These are phyloP conservation scores for Sebastes miniatus DNA, from an alignment of 2,797 vertebrate species.

Conservation along the genomic window DNA sequence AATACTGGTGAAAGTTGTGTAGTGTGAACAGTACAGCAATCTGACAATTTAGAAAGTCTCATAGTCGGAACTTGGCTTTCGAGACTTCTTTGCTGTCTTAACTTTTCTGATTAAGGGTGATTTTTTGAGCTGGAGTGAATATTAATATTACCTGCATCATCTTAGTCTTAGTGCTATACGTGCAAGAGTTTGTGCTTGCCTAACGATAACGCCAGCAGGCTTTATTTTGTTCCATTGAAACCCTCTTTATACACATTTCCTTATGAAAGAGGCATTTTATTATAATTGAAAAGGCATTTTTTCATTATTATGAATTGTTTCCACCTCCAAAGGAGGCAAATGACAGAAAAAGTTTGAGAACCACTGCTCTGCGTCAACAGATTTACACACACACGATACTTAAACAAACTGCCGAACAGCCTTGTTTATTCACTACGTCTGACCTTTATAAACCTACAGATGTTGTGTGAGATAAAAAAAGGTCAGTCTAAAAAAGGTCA, in stretches of 20 bases:
- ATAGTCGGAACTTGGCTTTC: too few species aligned
- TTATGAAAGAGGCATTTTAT: not conserved
- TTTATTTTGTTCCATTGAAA: not conserved
- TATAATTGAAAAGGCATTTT: not conserved
- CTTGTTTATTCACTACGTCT: conserved; percentile 21
- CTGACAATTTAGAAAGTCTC: too few species aligned
- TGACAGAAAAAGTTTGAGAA: too few species aligned
- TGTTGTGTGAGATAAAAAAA: conserved; percentile 14
- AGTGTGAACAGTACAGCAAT: too few species aligned
- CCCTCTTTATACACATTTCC: not conserved
- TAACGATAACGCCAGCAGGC: not conserved
- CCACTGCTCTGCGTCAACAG: not conserved
- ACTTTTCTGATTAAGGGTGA: not conserved
- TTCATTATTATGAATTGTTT: not conserved
- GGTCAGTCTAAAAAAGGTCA: conserved; percentile 22
- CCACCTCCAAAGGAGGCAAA: not conserved
- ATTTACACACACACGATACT: not conserved
- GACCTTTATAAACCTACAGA: conserved; percentile 28
- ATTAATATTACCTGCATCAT: not conserved
- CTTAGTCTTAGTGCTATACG: not conserved
- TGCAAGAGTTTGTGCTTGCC: not conserved
- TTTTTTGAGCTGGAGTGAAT: not conserved
- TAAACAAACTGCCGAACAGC: not conserved
- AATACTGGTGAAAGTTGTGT: too few species aligned
- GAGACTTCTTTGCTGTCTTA: not conserved